Evolutionary conservation across 2,888 invertebrate species (phyloP).

Genomic region (Deilephila porcellus): DNA sequence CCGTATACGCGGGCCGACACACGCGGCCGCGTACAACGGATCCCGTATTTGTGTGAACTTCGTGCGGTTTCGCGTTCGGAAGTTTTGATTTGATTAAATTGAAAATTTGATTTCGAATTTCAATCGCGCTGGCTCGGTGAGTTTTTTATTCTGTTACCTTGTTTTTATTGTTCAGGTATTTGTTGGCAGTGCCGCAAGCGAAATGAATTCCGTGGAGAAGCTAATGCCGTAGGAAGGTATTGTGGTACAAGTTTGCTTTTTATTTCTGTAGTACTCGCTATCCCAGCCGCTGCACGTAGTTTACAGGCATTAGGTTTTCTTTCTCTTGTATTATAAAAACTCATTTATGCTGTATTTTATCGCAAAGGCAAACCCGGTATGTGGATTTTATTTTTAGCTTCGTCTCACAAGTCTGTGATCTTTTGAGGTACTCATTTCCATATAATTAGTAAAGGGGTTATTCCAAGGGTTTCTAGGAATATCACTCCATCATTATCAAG

Average conservation of each 20-base stretch:
- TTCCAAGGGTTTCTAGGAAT: no score
- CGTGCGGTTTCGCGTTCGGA: slow-evolving; percentile 17
- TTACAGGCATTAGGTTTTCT: neutral
- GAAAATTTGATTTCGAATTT: slow-evolving; percentile 15
- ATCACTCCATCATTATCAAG: no score
- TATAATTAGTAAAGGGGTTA: no score
- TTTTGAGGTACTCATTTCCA: no score
- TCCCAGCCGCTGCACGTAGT: neutral
- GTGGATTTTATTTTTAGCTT: no score
- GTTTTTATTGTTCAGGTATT: neutral
- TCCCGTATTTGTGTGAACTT: slow-evolving; percentile 23
- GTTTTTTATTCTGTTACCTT: neutral
- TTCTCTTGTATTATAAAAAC: neutral
- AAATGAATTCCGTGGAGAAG: neutral
- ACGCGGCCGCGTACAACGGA: slow-evolving; percentile 10
- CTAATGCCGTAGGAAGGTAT: neutral
- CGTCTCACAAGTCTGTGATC: no score
- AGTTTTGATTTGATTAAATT: slow-evolving; percentile 25
- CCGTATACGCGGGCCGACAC: slow-evolving; percentile 4
- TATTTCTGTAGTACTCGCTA: neutral
- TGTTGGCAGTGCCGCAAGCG: no score
- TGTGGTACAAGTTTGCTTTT: neutral
- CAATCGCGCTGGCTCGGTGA: neutral
- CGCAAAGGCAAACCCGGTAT: neutral
- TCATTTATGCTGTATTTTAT: neutral